A percentile compares a stretch with the other conserved stretches of the same genome.
These are phyloP conservation scores for Bathynomus jamesi DNA, from an alignment of 1,140 invertebrate species.

Conservation along the genomic window DNA sequence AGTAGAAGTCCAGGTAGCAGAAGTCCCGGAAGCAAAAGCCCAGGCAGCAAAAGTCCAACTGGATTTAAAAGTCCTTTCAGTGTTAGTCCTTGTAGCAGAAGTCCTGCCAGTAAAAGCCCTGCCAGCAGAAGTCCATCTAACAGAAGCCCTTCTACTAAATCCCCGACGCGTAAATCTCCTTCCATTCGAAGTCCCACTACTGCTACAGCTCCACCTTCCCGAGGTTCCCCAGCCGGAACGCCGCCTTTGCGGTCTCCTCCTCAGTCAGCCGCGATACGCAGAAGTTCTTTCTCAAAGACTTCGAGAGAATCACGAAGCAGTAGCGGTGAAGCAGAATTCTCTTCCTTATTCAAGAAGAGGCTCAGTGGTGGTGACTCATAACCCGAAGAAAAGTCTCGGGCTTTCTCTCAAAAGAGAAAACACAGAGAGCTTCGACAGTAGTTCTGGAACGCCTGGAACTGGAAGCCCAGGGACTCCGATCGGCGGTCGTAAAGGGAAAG, in stretches of 20 bases:
- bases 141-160: constrained; percentile 15
- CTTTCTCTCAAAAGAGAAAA: constrained; percentile 23
- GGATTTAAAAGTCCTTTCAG: constrained; percentile 14
- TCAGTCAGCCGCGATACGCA: neutral
- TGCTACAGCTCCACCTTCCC: constrained; percentile 10
- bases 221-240: constrained; percentile 14
- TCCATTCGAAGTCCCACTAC: constrained; percentile 23
- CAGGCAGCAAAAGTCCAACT: constrained; percentile 17
- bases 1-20: constrained; percentile 16
- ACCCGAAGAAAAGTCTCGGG: constrained; percentile 17
- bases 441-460: constrained; percentile 5
- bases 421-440: constrained; percentile 3
- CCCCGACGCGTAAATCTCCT: constrained; percentile 16
- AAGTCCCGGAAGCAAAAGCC: constrained; percentile 13
- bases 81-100: constrained; percentile 13
- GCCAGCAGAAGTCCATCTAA: constrained; percentile 15
- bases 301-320: constrained; percentile 7
- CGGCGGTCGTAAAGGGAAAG: constrained; percentile 25
- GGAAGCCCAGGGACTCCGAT: constrained; percentile 7
- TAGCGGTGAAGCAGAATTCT: neutral
- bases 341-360: neutral
- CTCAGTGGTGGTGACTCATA: neutral
- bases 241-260: constrained; percentile 22
- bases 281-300: constrained; percentile 4
- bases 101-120: constrained; percentile 18